phyloP scores from a whole-genome alignment of 2,797 vertebrate species.

The Furcifer pardalis region DNA sequence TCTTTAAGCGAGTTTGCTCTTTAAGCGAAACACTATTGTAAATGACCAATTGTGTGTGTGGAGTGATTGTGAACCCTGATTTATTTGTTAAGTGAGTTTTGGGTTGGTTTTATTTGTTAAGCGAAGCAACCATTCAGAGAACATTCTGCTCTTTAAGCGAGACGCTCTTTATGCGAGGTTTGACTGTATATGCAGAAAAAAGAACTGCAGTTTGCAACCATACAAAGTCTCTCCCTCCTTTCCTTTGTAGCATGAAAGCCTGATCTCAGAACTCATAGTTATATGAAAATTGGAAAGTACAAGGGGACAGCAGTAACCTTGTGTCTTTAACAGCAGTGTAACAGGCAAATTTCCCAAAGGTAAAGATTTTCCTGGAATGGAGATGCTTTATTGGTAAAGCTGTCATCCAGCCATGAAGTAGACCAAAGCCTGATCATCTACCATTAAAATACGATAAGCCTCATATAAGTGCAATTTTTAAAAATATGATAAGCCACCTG shows the following conservation, averaged over 20 bases:
- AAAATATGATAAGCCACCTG: neutral
- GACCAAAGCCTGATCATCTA: neutral
- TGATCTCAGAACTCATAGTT: neutral
- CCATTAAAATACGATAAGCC: neutral
- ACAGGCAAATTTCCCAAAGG: neutral
- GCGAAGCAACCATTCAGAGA: too few species aligned
- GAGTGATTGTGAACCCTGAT: too few species aligned
- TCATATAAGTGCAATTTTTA: neutral
- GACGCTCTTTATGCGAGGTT: too few species aligned
- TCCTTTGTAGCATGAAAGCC: neutral
- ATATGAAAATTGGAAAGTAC: neutral
- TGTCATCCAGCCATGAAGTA: neutral
- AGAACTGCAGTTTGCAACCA: neutral
- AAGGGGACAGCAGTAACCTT: neutral
- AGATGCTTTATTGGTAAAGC: neutral
- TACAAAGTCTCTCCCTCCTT: fast-evolving
- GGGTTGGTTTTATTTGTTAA: too few species aligned
- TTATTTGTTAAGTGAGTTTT: too few species aligned
- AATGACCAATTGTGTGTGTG: too few species aligned
- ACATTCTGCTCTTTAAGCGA: too few species aligned
- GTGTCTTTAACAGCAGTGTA: too few species aligned
- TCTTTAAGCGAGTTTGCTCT: too few species aligned
- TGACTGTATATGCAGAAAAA: neutral
- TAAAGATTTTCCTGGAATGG: neutral
- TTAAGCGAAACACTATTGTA: too few species aligned